Evolutionary conservation across 2,888 invertebrate genomes (phyloP).

Genomic region (Stenurella melanura): DNA sequence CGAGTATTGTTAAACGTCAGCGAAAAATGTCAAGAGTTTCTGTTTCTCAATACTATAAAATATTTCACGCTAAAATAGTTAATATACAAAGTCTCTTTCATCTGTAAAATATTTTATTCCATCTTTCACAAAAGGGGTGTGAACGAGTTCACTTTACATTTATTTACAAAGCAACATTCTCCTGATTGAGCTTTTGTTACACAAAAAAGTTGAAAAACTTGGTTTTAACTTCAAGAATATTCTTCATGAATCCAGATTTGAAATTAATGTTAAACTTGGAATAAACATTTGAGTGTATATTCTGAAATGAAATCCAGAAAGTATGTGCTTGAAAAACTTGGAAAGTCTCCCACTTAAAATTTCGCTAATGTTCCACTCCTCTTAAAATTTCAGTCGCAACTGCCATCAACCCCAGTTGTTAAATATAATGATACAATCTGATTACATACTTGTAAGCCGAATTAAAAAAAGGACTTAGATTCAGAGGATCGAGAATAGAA

Average conservation of each 20-base stretch:
- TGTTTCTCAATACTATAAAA: too few species aligned
- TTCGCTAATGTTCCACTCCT: slow-evolving; percentile 1
- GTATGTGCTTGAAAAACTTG: not conserved
- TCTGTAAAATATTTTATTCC: too few species aligned
- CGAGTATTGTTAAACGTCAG: too few species aligned
- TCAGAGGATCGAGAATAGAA: not conserved
- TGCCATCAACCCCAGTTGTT: slow-evolving; percentile 12
- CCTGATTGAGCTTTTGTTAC: not conserved
- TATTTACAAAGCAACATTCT: not conserved
- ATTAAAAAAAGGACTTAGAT: slow-evolving; percentile 15
- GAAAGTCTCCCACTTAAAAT: slow-evolving; percentile 2
- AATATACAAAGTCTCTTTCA: too few species aligned
- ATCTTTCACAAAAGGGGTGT: not conserved
- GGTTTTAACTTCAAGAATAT: not conserved
- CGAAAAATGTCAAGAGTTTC: too few species aligned
- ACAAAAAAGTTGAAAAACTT: slow-evolving; percentile 1
- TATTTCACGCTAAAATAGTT: too few species aligned
- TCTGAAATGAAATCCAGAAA: not conserved
- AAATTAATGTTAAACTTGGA: slow-evolving; percentile 1
- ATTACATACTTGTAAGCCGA: slow-evolving; percentile 12
- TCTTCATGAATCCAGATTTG: not conserved
- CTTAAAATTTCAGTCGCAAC: slow-evolving; percentile 9
- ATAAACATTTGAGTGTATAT: not conserved
- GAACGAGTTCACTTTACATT: not conserved
- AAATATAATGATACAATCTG: slow-evolving; percentile 17